Conservation (phyloP, 1,140 invertebrate species). For the Drosophila auraria region DNA sequence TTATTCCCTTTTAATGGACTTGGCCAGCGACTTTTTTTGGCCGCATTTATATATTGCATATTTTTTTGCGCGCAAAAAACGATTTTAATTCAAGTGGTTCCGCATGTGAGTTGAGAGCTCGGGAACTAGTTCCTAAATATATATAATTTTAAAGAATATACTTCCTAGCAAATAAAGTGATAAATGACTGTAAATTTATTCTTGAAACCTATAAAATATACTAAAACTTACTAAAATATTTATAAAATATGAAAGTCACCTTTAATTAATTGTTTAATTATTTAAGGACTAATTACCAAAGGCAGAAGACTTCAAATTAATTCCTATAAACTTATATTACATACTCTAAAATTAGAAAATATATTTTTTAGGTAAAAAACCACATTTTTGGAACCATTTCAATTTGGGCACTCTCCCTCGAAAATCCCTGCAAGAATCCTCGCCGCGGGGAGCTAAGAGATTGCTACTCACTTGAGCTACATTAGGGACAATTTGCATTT, state of each 20-base stretch:
- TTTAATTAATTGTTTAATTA: no score
- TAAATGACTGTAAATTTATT: no score
- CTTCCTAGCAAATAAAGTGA: no score
- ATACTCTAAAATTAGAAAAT: background rate
- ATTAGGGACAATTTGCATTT: conserved; percentile 75
- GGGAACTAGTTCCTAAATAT: background rate
- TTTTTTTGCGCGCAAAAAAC: conserved; percentile 29
- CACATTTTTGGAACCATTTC: background rate
- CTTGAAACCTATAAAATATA: no score
- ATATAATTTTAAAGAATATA: background rate
- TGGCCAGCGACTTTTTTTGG: conserved; percentile 28
- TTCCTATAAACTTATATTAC: background rate
- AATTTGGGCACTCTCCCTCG: background rate
- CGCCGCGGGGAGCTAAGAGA: conserved; percentile 32
- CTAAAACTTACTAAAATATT: no score
- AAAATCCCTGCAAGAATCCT: conserved; percentile 7
- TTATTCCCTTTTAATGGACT: conserved; percentile 83
- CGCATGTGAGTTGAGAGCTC: background rate
- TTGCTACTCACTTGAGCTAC: conserved; percentile 44
- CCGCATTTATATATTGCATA: conserved; percentile 27
- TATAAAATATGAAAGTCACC: no score
- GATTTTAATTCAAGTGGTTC: conserved; percentile 15
- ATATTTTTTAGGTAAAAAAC: no score
- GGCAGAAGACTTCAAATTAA: no score
- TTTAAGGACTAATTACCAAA: no score